Conservation (phyloP, 2,797 vertebrate genomes). For the Hemibagrus guttatus region DNA sequence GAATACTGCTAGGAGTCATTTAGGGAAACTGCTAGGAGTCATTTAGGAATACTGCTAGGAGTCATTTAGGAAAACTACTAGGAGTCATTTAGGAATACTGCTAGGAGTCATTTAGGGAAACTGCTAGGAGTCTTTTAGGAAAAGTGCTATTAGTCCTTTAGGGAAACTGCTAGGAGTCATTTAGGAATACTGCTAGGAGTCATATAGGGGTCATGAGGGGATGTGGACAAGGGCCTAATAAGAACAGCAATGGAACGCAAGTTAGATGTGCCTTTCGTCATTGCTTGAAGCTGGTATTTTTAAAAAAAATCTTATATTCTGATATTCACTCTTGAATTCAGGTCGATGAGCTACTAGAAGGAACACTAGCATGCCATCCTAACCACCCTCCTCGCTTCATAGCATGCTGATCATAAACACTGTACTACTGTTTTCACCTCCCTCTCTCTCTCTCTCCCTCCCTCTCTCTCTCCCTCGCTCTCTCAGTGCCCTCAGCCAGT, state of each 20-base stretch:
- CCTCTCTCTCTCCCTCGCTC: conserved; percentile 8
- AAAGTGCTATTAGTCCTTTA: no score
- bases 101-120: no score
- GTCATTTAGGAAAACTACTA: no score
- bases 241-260: background rate
- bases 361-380: conserved; percentile 43
- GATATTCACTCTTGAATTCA: background rate
- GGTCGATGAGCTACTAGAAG: conserved; percentile 20
- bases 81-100: no score
- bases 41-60: no score
- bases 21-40: no score
- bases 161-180: no score
- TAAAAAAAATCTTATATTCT: background rate
- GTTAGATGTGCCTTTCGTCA: background rate
- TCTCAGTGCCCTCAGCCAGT: conserved; percentile 95
- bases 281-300: conserved; percentile 14
- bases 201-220: background rate
- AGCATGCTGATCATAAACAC: background rate
- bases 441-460: background rate
- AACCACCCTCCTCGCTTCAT: conserved; percentile 15
- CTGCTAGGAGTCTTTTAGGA: no score
- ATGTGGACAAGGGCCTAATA: background rate
- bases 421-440: background rate
- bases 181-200: background rate
- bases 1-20: no score